A percentile compares a stretch with the other conserved stretches of the same genome.
Conservation (phyloP, 2,113 vertebrate genomes). For the Nothoprocta pentlandii region DNA sequence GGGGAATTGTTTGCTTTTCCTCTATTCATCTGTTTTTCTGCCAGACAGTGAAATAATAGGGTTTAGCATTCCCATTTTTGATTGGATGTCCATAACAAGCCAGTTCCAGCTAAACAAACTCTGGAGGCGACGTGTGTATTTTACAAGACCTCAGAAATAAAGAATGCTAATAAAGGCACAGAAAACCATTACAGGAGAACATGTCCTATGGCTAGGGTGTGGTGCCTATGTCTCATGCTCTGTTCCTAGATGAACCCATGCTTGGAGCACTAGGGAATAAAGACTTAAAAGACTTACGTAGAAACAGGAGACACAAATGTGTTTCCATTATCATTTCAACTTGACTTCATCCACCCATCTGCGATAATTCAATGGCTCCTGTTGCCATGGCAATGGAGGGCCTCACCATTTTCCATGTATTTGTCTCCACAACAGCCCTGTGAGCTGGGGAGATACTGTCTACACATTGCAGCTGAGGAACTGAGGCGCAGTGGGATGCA, state of each 20-base stretch:
- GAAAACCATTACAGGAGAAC: not conserved
- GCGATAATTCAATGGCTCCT: not conserved
- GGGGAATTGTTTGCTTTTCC: not conserved
- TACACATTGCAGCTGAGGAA: not conserved
- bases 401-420: not conserved
- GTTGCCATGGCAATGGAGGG: constrained; percentile 33
- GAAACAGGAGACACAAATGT: not conserved
- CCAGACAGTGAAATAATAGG: constrained; percentile 23
- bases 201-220: not conserved
- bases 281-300: not conserved
- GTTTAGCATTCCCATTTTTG: not conserved
- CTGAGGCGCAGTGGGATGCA: fast-evolving
- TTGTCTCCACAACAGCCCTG: fast-evolving
- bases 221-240: not conserved
- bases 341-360: not conserved
- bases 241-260: not conserved
- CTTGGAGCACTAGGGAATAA: fast-evolving
- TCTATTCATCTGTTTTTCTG: constrained; percentile 44
- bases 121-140: not conserved
- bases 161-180: not conserved
- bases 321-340: not conserved
- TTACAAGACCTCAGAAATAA: not conserved
- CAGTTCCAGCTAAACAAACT: constrained; percentile 7
- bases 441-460: not conserved
- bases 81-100: constrained; percentile 11